These are phyloP conservation scores for Motacilla tschutschensis DNA, from an alignment of 2,113 vertebrate species.

Conservation along the genomic window DNA sequence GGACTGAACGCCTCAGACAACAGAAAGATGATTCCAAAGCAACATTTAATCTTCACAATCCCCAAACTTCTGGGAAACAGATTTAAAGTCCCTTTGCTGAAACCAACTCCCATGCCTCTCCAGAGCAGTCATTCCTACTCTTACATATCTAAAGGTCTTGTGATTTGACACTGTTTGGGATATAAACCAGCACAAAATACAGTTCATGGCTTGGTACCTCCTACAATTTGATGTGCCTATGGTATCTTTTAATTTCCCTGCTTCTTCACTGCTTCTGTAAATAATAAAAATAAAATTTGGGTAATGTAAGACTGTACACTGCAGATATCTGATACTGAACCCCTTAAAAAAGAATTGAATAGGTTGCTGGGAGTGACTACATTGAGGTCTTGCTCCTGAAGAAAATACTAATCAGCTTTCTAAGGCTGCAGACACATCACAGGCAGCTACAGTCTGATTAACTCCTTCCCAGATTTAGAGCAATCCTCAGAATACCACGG, in stretches of 20 bases:
- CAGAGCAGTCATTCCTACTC: not conserved
- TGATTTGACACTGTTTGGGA: not conserved
- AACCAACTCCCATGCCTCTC: not conserved
- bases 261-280: not conserved
- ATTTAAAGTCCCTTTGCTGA: conserved; percentile 7
- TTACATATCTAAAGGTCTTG: not conserved
- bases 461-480: not conserved
- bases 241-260: not conserved
- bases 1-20: not conserved
- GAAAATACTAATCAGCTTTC: not conserved
- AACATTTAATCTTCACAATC: not conserved
- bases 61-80: not conserved
- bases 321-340: not conserved
- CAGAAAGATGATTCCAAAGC: not conserved
- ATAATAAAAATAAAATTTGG: not conserved
- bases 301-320: not conserved
- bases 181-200: not conserved
- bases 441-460: not conserved
- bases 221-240: not conserved
- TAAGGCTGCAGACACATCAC: not conserved
- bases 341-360: not conserved
- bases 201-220: not conserved
- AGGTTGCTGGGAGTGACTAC: not conserved
- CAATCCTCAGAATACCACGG: not conserved
- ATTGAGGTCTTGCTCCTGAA: not conserved